Evolutionary conservation across 35 echinoderm and acorn worm species (phyloP).

Genomic region (Diadema setosum): DNA sequence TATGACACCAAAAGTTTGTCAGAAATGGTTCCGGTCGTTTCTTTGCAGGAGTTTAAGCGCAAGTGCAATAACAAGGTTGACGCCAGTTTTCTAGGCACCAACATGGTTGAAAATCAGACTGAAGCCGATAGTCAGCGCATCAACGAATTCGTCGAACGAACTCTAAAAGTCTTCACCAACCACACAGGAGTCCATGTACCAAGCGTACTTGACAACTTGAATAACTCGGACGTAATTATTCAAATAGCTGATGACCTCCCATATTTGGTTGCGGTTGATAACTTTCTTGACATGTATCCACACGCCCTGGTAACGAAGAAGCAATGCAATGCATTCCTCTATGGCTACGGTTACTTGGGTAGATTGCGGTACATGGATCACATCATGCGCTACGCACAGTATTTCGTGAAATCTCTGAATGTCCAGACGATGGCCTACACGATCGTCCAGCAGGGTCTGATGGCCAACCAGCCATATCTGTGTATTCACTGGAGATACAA

Average conservation of each 20-base stretch:
- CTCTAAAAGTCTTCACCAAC: neutral
- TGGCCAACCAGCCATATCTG: neutral
- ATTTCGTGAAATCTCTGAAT: neutral
- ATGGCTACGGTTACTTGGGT: constrained; percentile 37
- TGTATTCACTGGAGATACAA: constrained; percentile 51
- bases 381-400: neutral
- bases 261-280: neutral
- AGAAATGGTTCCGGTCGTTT: neutral
- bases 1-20: neutral
- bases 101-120: neutral
- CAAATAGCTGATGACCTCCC: neutral
- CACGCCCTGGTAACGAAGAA: neutral
- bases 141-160: neutral
- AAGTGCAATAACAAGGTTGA: constrained; percentile 9
- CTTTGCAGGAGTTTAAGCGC: constrained; percentile 21
- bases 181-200: neutral
- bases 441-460: neutral
- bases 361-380: neutral
- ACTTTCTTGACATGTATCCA: neutral
- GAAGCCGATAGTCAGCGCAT: neutral
- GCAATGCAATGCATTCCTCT: constrained; percentile 17
- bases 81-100: constrained; percentile 1
- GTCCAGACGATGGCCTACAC: neutral
- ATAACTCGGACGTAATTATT: neutral
- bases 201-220: neutral